Evolutionary conservation across 2,113 vertebrate species (phyloP), one percentile per base, ranked within the genome.

Genomic region (Microtus ochrogaster): DNA sequence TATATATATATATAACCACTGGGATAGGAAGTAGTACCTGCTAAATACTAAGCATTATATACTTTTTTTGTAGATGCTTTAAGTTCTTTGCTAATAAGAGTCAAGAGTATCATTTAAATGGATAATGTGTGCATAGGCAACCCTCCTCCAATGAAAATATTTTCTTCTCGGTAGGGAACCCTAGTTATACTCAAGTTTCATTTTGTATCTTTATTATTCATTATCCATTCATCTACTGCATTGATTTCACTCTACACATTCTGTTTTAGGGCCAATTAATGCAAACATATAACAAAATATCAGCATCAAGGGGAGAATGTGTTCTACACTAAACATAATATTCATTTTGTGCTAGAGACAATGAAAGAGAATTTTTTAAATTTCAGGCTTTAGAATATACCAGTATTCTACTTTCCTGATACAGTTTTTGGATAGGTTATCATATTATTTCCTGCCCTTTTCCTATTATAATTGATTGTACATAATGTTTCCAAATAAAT

Each of bases 271-370:
- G 26, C 5, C 58, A 92, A 61, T 82, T 17, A 89, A 90, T 86
- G 5, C 17, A 93, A 49, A 94, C 65, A 72, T 28, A 44, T 91
- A 88, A 13, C 3, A 91, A 96, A 96, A 70, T 36, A 82, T 89
- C 74, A 83, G 28, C 83, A 41, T 16, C 49, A 95, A 94, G 9
- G 1, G 90, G 94, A 4, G 44, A 96, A 74, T 79, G 13, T 55
- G 2, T 39, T 91, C 44, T 84, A 61, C 65, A 88, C 22, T 65
- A 92, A 79, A 28, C 17, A 72, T 90, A 78, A 77, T 84, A 79
- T 78, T 88, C 79, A 33, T 90, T 95, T 97, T 88, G 68, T 82
- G 19, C 41, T 92, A 79, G 96, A 92, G 91, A 77, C 33, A 44
- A 92, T 52, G 0, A 21, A 96, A 70, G 7, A 85, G 21, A 85